Conservation (phyloP, 2,888 invertebrate species). For the Chymomyza caudatula region DNA sequence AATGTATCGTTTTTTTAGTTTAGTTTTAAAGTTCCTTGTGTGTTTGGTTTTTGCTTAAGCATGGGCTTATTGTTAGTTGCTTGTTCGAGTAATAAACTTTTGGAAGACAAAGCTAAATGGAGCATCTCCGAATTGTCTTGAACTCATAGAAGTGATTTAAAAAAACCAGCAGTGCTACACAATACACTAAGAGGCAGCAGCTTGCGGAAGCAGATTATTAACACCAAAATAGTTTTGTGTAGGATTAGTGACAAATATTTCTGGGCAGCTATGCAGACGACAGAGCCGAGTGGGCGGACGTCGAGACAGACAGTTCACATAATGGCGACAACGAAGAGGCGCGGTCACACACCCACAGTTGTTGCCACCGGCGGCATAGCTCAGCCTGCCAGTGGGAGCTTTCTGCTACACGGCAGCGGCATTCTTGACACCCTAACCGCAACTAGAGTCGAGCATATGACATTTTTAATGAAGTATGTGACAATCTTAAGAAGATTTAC, state of each 20-base stretch:
- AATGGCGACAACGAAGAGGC: slow-evolving; percentile 21
- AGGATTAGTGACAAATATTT: slow-evolving; percentile 57
- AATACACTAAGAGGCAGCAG: slow-evolving; percentile 5
- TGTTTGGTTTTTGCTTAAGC: neutral
- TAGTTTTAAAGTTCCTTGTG: too few relatives aligned
- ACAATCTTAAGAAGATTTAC: too few relatives aligned
- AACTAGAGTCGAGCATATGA: neutral
- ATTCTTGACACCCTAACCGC: slow-evolving; percentile 1
- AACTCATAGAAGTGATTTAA: neutral
- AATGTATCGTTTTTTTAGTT: too few relatives aligned
- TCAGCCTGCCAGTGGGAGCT: neutral
- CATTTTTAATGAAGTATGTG: neutral
- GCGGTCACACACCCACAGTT: slow-evolving; percentile 12
- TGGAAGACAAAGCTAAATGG: neutral
- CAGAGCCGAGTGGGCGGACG: slow-evolving; percentile 38
- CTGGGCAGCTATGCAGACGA: slow-evolving; percentile 7
- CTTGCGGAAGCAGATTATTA: slow-evolving; percentile 51
- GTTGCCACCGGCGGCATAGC: neutral
- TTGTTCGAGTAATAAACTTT: neutral
- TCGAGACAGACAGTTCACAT: slow-evolving; percentile 5
- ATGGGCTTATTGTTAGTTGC: neutral
- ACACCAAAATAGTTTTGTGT: slow-evolving; percentile 58
- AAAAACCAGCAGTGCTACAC: neutral
- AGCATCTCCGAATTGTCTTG: neutral
- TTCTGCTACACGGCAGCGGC: neutral